Percentiles rank a stretch among this genome's conserved stretches.
phyloP scores from a whole-genome alignment of 2,113 vertebrate species.

The Bufo bufo region DNA sequence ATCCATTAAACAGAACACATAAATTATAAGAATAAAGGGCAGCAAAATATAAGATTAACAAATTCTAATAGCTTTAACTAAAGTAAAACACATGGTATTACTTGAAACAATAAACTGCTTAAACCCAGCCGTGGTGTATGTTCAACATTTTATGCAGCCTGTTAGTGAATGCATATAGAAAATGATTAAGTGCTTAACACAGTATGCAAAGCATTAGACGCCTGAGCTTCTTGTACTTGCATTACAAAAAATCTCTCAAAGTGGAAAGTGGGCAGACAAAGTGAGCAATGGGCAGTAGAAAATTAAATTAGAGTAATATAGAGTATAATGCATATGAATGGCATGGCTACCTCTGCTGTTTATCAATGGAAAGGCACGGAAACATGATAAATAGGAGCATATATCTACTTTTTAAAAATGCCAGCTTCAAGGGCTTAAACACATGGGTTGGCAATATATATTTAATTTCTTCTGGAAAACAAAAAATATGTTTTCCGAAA shows the following conservation, averaged over 20 bases:
- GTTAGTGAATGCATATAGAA: constrained; percentile 54
- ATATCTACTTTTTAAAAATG: constrained; percentile 6
- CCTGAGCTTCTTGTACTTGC: constrained; percentile 39
- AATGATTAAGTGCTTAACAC: constrained; percentile 58
- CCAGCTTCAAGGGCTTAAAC: neutral
- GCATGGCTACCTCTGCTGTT: constrained; percentile 28
- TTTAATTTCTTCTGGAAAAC: constrained; percentile 32
- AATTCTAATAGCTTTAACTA: constrained; percentile 58
- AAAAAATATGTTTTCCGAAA: constrained; percentile 1
- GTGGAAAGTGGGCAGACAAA: constrained; percentile 53
- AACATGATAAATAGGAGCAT: neutral
- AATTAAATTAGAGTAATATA: constrained; percentile 54
- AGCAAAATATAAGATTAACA: constrained; percentile 58
- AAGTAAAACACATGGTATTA: constrained; percentile 55
- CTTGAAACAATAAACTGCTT: constrained; percentile 56
- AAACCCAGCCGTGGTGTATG: constrained; percentile 37
- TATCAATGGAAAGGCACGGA: constrained; percentile 20
- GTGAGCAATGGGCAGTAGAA: constrained; percentile 57
- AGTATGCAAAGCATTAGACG: constrained; percentile 53
- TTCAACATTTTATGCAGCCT: constrained; percentile 46
- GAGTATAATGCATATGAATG: constrained; percentile 45
- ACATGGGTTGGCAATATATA: neutral
- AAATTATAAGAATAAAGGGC: constrained; percentile 56
- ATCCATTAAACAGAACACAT: constrained; percentile 53
- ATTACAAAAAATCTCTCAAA: constrained; percentile 46